Base-by-base conservation (phyloP, 2,888 invertebrate species). In the Marronus borbonicus region DNA sequence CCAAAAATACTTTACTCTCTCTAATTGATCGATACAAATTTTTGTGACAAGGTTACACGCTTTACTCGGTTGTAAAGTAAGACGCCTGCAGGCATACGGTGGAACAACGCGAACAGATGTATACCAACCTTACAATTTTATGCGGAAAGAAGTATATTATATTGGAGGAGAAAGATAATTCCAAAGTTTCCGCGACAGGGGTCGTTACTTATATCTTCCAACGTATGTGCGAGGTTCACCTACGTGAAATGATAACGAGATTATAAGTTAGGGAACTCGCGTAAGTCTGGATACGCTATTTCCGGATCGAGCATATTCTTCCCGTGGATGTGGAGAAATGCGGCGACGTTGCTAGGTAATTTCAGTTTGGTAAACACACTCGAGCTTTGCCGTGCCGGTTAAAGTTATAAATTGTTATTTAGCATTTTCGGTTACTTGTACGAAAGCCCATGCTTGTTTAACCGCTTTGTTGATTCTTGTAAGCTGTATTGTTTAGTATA, bases 161-260 rank as follows among this genome's bases (percentile, higher is more conserved):
- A 60, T 60, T 28, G 60, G 24, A 60, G 28, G 28, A 12, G 24
- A 60, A 60, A 24, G 60, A 68, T 68, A 68, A 68, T 44, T 68
- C 49, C 49, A 68, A 68, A 68, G 50, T 68, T 68, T 68, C 44
- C 66, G 20, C 24, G 49, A 28, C 66, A 49, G 49, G 36, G 49
- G 49, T 68, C 44, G 66, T 68, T 68, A 68, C 49, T 68, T 68
- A 68, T 36, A 49, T 28, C 49, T 49, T 20, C 14, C 20, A 50
- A 50, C 66, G 66, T 68, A 68, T 49, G 66, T 68, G 66, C 14
- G 49, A 49, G 39, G 20, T 68, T 68, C 50, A 68, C 68, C 68
- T 68, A 68, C 68, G 68, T 50, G 68, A 68, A 68, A 68, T 50
- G 68, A 68, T 68, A 68, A 68, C 68, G 68, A 68, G 68, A 68